These are phyloP conservation scores for Leucoptera coffeella DNA, from an alignment of 2,888 invertebrate genomes.

Conservation along the genomic window DNA sequence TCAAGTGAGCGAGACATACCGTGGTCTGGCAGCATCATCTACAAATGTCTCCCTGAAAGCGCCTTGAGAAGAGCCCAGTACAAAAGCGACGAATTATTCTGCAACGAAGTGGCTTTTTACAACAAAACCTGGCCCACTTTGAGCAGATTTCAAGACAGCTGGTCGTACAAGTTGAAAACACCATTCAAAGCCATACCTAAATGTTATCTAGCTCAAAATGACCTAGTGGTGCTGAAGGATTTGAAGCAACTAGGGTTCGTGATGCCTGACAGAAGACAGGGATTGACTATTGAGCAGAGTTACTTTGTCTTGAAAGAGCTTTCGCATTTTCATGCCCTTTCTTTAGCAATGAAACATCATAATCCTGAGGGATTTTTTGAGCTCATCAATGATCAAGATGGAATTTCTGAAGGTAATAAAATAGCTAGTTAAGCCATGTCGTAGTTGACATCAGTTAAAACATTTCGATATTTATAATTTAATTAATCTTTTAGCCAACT, in stretches of 20 bases:
- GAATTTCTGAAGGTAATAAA: conserved; percentile 44
- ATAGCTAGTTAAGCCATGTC: no score
- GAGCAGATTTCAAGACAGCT: conserved; percentile 46
- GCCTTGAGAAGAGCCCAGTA: conserved; percentile 58
- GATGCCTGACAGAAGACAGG: conserved; percentile 59
- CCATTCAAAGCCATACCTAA: conserved; percentile 53
- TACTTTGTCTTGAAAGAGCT: conserved; percentile 53
- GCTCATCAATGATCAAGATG: conserved; percentile 33
- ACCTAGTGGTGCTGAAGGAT: conserved; percentile 56
- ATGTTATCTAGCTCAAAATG: conserved; percentile 54
- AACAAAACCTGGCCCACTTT: conserved; percentile 65
- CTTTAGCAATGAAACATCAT: conserved; percentile 56
- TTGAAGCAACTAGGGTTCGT: conserved; percentile 52
- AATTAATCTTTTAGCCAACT: not conserved
- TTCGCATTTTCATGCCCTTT: conserved; percentile 60
- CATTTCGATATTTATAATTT: not conserved
- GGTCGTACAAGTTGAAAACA: conserved; percentile 21
- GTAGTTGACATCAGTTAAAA: no score
- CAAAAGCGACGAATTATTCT: conserved; percentile 64
- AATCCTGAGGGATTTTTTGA: conserved; percentile 51
- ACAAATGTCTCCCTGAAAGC: conserved; percentile 65
- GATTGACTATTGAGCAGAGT: conserved; percentile 56
- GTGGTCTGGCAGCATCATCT: conserved; percentile 64
- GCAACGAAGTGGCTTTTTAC: conserved; percentile 69
- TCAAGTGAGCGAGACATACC: conserved; percentile 24